Percentiles rank a stretch among this genome's conserved stretches.
Evolutionary conservation across 92 coral and sea anemone species (phyloP).

Genomic region (Parazoanthus swiftii): DNA sequence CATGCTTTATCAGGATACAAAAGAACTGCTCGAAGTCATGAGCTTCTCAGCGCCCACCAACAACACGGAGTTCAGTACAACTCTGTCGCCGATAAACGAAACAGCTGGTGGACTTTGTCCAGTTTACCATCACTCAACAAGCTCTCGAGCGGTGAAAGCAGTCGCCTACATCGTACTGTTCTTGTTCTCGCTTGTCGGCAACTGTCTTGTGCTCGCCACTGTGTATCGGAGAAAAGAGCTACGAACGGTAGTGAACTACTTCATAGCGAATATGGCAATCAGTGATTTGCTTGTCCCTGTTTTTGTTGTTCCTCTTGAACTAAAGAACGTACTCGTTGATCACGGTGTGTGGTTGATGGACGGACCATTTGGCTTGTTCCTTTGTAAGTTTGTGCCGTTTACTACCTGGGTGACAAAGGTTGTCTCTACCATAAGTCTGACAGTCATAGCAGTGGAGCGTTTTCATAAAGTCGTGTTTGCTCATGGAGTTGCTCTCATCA

Average conservation of each 20-base stretch:
- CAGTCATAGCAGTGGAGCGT: conserved; percentile 56
- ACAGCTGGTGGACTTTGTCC: background rate
- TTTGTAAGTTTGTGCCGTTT: conserved; percentile 58
- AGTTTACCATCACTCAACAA: background rate
- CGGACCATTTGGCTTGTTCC: conserved; percentile 48
- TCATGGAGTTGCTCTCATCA: conserved; percentile 36
- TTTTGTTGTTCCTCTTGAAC: conserved; percentile 48
- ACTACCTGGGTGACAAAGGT: conserved; percentile 44
- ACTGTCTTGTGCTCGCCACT: conserved; percentile 52
- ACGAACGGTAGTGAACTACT: conserved; percentile 56
- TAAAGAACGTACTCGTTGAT: conserved; percentile 35
- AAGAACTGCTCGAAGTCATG: background rate
- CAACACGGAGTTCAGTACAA: background rate
- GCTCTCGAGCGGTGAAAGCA: conserved; percentile 41
- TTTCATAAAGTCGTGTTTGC: conserved; percentile 50
- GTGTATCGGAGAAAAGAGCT: conserved; percentile 48
- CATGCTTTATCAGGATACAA: too few relatives aligned
- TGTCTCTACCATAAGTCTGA: conserved; percentile 53
- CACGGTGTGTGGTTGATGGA: conserved; percentile 44
- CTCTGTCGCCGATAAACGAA: conserved; percentile 7
- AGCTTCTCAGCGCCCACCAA: background rate
- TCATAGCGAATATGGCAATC: conserved; percentile 68
- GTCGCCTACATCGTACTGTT: conserved; percentile 31
- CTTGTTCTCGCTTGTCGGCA: conserved; percentile 58
- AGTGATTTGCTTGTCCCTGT: conserved; percentile 53